Evolutionary conservation across 2,888 invertebrate species (phyloP).

Genomic region (Apomyelois bistriatella): DNA sequence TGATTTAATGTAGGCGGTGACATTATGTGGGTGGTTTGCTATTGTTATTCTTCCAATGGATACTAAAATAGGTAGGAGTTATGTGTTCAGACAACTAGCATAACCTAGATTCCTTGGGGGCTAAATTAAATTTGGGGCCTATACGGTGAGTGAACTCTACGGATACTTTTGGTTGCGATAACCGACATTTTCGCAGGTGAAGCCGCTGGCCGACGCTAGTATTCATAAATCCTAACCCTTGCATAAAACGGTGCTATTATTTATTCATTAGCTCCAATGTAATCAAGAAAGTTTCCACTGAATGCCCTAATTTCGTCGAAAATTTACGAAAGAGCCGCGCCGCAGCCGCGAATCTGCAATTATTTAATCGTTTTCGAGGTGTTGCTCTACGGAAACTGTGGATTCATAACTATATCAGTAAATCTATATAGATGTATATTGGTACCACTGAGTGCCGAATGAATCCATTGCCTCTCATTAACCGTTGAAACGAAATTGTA

Average conservation of each 20-base stretch:
- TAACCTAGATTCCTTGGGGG: too few relatives aligned
- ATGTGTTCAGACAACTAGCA: background rate
- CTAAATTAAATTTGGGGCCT: too few relatives aligned
- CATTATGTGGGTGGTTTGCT: background rate
- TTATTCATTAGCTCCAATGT: conserved; percentile 58
- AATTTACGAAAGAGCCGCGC: conserved; percentile 58
- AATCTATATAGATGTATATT: conserved; percentile 16
- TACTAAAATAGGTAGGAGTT: background rate
- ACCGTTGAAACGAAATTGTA: conserved; percentile 16
- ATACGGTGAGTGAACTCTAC: too few relatives aligned
- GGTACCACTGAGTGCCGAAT: conserved; percentile 13
- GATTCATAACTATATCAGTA: conserved; percentile 42
- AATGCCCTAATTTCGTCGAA: conserved; percentile 61
- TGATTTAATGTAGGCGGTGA: background rate
- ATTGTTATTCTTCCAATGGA: background rate
- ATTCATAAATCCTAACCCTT: conserved; percentile 17
- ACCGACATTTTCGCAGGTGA: too few relatives aligned
- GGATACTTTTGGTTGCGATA: too few relatives aligned
- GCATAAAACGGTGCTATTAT: conserved; percentile 48
- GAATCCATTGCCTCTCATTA: conserved; percentile 26
- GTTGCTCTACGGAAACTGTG: conserved; percentile 61
- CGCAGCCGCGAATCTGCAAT: conserved; percentile 64
- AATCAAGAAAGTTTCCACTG: conserved; percentile 58
- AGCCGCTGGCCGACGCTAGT: too few relatives aligned
- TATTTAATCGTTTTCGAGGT: conserved; percentile 72